Conservation (phyloP, 1,140 invertebrate genomes). For the Drosophila funebris region DNA sequence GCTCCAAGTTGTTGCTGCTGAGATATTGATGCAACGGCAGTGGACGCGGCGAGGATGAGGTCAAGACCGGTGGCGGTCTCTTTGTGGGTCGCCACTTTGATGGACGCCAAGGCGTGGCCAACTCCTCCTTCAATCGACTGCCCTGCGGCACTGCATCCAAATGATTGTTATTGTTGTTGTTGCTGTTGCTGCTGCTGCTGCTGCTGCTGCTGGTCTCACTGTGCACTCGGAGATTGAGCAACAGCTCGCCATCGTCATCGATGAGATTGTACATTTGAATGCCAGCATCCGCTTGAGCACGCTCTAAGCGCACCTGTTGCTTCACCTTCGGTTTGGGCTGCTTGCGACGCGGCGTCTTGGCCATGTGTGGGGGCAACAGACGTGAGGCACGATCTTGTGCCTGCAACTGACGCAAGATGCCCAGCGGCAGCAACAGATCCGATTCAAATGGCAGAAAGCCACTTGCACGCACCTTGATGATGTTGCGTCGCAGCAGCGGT, state of each 20-base stretch:
- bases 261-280: conserved; percentile 69
- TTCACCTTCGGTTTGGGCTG: conserved; percentile 21
- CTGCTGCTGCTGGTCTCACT: background rate
- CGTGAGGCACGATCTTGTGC: conserved; percentile 58
- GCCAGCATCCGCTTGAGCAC: conserved; percentile 39
- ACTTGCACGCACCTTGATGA: conserved; percentile 68
- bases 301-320: conserved; percentile 62
- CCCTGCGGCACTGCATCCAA: background rate
- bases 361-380: background rate
- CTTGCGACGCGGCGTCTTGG: background rate
- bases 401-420: conserved; percentile 59
- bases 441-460: conserved; percentile 70
- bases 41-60: conserved; percentile 63
- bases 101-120: conserved; percentile 53
- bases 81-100: conserved; percentile 62
- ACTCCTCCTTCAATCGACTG: conserved; percentile 1
- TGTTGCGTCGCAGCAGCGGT: conserved; percentile 39
- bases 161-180: background rate
- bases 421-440: conserved; percentile 59
- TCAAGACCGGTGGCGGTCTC: conserved; percentile 12
- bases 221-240: conserved; percentile 67
- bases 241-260: conserved; percentile 66
- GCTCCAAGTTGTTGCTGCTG: conserved; percentile 39
- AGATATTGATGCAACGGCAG: conserved; percentile 66
- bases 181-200: background rate